These are phyloP conservation scores for Pitangus sulphuratus DNA, from an alignment of 2,797 vertebrate genomes.

Conservation along the genomic window DNA sequence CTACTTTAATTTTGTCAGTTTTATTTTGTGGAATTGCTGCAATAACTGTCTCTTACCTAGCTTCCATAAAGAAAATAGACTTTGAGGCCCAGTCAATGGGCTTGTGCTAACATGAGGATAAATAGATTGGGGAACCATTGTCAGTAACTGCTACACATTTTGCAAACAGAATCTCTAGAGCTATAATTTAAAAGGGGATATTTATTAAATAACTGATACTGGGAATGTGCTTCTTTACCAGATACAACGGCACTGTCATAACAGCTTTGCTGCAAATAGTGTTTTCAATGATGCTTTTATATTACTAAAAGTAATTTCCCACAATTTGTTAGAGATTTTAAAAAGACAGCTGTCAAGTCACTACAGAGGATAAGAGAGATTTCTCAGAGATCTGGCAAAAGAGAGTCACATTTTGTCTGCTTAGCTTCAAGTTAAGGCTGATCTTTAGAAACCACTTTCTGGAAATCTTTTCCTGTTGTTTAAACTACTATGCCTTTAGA, in stretches of 20 bases:
- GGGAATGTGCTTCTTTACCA: neutral
- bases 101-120: neutral
- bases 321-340: neutral
- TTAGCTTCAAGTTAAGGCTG: neutral
- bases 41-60: neutral
- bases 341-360: neutral
- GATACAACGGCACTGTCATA: neutral
- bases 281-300: neutral
- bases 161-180: slow-evolving; percentile 9
- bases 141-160: slow-evolving; percentile 6
- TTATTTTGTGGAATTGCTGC: neutral
- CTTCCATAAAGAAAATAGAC: neutral
- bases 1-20: neutral
- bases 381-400: neutral
- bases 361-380: neutral
- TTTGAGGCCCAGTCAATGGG: neutral
- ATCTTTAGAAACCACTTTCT: neutral
- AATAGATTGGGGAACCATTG: neutral
- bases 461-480: neutral
- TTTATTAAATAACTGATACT: neutral
- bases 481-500: neutral
- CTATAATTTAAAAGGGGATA: neutral
- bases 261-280: neutral
- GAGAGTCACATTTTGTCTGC: neutral
- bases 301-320: neutral